Conservation (phyloP, 2,113 vertebrate species). For the Lasiurus cinereus region DNA sequence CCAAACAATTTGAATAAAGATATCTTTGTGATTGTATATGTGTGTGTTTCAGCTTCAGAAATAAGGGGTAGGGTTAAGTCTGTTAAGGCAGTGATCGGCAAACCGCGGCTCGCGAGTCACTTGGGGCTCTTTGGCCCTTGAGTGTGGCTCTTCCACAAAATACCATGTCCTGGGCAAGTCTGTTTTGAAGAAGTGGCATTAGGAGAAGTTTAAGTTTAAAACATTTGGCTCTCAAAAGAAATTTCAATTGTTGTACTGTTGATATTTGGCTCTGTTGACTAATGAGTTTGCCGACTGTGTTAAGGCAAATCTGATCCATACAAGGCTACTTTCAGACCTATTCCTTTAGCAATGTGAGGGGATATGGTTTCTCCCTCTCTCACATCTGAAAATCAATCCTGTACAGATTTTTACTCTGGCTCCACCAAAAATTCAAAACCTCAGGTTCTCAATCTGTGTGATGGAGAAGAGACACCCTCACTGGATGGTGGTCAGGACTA, state of each 20-base stretch:
- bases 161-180: no score
- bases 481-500: background rate
- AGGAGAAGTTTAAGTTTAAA: no score
- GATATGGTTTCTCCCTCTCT: slow-evolving; percentile 2
- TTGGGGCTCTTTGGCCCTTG: no score
- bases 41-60: background rate
- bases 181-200: no score
- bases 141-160: no score
- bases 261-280: no score
- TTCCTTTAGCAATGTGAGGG: background rate
- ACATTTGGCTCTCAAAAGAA: no score
- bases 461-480: background rate
- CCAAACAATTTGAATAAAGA: background rate
- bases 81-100: background rate
- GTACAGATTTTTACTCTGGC: background rate
- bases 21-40: background rate
- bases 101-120: no score
- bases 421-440: background rate
- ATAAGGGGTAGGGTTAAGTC: background rate
- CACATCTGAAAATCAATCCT: background rate
- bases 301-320: background rate
- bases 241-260: no score
- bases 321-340: background rate
- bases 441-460: background rate
- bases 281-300: background rate